Percentiles rank a stretch among this genome's conserved stretches.
These are phyloP conservation scores for Rhysida immarginata DNA, from an alignment of 1,140 invertebrate genomes.

Conservation along the genomic window DNA sequence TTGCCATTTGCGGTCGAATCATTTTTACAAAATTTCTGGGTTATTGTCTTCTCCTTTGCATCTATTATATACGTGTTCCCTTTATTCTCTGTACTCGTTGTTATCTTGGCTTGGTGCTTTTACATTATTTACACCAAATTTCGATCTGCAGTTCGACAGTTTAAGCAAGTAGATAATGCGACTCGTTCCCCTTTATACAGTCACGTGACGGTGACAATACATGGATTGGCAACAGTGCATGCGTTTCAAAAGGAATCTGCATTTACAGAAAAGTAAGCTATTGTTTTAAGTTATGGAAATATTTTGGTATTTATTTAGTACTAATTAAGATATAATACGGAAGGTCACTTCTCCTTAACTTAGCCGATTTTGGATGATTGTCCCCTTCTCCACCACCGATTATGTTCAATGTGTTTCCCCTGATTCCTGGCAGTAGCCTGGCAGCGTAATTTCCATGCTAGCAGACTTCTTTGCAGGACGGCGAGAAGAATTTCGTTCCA, in stretches of 20 bases:
- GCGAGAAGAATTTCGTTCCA: too few relatives aligned
- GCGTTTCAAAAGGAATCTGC: slow-evolving; percentile 41
- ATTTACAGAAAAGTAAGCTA: slow-evolving; percentile 35
- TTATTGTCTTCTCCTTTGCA: slow-evolving; percentile 35
- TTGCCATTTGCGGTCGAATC: slow-evolving; percentile 43
- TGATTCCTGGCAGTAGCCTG: too few relatives aligned
- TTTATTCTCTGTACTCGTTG: slow-evolving; percentile 40
- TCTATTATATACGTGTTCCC: slow-evolving; percentile 46
- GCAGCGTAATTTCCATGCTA: too few relatives aligned
- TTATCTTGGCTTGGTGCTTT: slow-evolving; percentile 38
- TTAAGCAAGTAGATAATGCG: slow-evolving; percentile 45
- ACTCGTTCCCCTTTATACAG: slow-evolving; percentile 46
- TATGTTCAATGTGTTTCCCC: too few relatives aligned
- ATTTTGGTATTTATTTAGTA: too few relatives aligned
- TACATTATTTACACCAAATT: slow-evolving; percentile 34
- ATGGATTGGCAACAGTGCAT: slow-evolving; percentile 47
- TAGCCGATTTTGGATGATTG: too few relatives aligned
- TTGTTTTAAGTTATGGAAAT: too few relatives aligned
- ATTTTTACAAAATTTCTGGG: slow-evolving; percentile 41
- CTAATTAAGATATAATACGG: too few relatives aligned
- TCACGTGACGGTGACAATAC: slow-evolving; percentile 44
- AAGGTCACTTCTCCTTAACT: too few relatives aligned
- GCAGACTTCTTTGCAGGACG: too few relatives aligned
- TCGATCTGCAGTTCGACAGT: slow-evolving; percentile 38
- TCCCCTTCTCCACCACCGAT: too few relatives aligned